Conservation (phyloP, 2,888 invertebrate species). For the Argyresthia goedartella region DNA sequence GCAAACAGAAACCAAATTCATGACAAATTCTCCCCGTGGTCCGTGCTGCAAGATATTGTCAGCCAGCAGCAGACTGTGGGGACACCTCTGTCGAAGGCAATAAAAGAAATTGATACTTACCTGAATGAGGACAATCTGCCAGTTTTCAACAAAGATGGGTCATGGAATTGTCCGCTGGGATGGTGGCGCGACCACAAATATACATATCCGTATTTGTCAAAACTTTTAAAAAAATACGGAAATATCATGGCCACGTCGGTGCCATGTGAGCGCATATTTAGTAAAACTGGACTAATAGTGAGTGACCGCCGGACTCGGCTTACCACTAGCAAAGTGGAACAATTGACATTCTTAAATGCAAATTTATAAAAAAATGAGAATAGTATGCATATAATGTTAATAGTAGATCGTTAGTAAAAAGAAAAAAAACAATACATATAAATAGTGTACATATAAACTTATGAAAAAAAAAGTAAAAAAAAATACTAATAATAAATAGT, state of each 20-base stretch:
- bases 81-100: constrained; percentile 9
- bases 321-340: background rate
- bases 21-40: background rate
- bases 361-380: background rate
- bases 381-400: background rate
- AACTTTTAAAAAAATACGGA: background rate
- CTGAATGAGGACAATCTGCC: constrained; percentile 14
- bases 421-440: background rate
- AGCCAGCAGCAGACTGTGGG: background rate
- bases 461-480: background rate
- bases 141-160: constrained; percentile 1
- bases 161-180: constrained; percentile 14
- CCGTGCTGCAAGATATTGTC: background rate
- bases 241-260: constrained; percentile 1
- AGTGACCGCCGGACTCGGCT: background rate
- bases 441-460: background rate
- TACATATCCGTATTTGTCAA: background rate
- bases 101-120: constrained; percentile 15
- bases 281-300: background rate
- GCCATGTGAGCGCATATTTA: constrained; percentile 1
- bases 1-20: background rate
- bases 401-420: background rate
- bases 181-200: constrained; percentile 12
- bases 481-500: background rate
- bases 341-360: background rate